phyloP scores from a whole-genome alignment of 2,888 invertebrate genomes.

The Mythimna pallens region DNA sequence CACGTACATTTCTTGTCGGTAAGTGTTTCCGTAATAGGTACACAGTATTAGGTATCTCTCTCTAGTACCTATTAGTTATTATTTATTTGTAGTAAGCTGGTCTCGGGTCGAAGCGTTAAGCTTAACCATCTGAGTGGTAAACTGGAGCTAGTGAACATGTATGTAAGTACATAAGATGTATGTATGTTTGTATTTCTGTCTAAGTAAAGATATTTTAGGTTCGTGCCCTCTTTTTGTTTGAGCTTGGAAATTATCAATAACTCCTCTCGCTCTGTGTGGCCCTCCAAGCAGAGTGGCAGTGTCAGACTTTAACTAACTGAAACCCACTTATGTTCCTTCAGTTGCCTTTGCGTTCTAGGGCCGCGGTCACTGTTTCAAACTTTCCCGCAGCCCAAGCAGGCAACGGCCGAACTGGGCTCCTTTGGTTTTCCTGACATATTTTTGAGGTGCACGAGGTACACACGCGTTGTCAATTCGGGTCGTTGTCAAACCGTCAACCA shows the following conservation, averaged over 20 bases:
- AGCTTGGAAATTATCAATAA: neutral
- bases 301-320: too few species aligned
- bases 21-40: constrained; percentile 1
- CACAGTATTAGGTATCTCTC: neutral
- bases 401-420: too few species aligned
- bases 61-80: constrained; percentile 16
- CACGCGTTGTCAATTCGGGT: too few species aligned
- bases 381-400: too few species aligned
- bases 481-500: too few species aligned
- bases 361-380: too few species aligned
- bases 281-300: too few species aligned
- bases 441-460: too few species aligned
- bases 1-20: neutral
- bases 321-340: neutral
- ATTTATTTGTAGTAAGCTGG: constrained; percentile 40
- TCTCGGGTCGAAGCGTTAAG: constrained; percentile 18
- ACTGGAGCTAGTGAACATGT: neutral
- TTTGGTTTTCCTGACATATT: too few species aligned
- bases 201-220: neutral
- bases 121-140: constrained; percentile 7
- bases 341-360: neutral
- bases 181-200: neutral
- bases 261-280: neutral
- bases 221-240: neutral
- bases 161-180: neutral